phyloP scores from a whole-genome alignment of 2,888 invertebrate genomes.

The Nemotelus nigrinus region DNA sequence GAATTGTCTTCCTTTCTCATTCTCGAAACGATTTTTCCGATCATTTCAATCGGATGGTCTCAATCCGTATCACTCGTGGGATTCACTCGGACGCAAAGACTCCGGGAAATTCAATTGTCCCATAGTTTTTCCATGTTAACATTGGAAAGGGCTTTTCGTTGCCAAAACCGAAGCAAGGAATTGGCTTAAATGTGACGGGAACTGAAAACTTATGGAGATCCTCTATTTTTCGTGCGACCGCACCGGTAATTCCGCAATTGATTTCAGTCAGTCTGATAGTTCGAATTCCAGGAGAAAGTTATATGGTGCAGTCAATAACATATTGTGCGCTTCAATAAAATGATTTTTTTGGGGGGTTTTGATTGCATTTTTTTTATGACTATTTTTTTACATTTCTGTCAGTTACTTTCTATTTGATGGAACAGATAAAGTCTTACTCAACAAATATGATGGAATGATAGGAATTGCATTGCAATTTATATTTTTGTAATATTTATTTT shows the following conservation, averaged over 20 bases:
- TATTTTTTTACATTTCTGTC: too few species aligned
- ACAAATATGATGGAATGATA: too few species aligned
- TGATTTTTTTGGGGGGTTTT: too few species aligned
- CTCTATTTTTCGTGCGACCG: background rate
- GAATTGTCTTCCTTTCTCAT: background rate
- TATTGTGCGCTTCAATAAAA: too few species aligned
- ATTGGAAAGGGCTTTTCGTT: constrained; percentile 16
- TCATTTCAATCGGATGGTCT: constrained; percentile 36
- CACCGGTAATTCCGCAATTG: background rate
- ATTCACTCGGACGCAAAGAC: constrained; percentile 21
- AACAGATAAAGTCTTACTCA: too few species aligned
- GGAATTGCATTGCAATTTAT: too few species aligned
- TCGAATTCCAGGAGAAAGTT: too few species aligned
- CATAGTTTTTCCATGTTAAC: constrained; percentile 31
- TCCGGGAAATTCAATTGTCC: constrained; percentile 34
- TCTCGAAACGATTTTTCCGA: constrained; percentile 16
- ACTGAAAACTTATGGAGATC: background rate
- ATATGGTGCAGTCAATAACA: too few species aligned
- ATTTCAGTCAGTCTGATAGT: too few species aligned
- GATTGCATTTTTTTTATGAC: too few species aligned
- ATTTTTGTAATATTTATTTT: too few species aligned
- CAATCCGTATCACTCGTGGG: constrained; percentile 23
- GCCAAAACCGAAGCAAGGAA: constrained; percentile 16
- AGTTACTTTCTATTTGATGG: too few species aligned
- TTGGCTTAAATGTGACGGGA: constrained; percentile 25